Conservation (phyloP, 2,888 invertebrate genomes). For the Chaetogeoica ovagalla region DNA sequence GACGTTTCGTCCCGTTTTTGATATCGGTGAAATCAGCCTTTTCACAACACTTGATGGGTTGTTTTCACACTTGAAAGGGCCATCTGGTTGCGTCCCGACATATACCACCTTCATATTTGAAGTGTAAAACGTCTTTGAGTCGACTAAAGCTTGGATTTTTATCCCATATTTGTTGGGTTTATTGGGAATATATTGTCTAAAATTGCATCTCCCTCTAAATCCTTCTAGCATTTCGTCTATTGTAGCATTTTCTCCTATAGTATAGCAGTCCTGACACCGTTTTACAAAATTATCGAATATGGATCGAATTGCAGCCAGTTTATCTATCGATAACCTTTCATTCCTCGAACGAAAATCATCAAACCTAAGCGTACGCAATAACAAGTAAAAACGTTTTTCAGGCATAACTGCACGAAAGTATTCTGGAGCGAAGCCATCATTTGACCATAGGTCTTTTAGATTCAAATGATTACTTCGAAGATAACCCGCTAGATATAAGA, state of each 20-base stretch:
- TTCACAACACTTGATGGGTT: too few species aligned
- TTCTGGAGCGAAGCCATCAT: background rate
- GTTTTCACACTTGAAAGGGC: too few species aligned
- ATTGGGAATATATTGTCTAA: background rate
- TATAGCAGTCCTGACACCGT: background rate
- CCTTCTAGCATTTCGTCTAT: slow-evolving; percentile 5
- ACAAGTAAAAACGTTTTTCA: slow-evolving; percentile 28
- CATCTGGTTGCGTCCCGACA: too few species aligned
- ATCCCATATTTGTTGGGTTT: slow-evolving; percentile 9
- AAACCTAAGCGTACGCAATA: slow-evolving; percentile 15
- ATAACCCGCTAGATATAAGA: slow-evolving; percentile 12
- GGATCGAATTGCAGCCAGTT: background rate
- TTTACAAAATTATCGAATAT: slow-evolving; percentile 2
- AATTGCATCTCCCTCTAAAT: background rate
- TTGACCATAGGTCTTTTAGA: slow-evolving; percentile 17
- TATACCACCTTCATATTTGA: background rate
- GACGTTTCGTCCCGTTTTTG: too few species aligned
- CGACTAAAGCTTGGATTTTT: background rate
- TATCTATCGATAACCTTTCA: too few species aligned
- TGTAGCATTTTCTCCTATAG: background rate
- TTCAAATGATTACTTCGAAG: slow-evolving; percentile 21
- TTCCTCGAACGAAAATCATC: too few species aligned
- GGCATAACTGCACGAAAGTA: slow-evolving; percentile 34
- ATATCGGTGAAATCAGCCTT: too few species aligned
- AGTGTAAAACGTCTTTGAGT: background rate